Evolutionary conservation across 2,888 invertebrate genomes (phyloP).

Genomic region (Caenorhabditis angaria): DNA sequence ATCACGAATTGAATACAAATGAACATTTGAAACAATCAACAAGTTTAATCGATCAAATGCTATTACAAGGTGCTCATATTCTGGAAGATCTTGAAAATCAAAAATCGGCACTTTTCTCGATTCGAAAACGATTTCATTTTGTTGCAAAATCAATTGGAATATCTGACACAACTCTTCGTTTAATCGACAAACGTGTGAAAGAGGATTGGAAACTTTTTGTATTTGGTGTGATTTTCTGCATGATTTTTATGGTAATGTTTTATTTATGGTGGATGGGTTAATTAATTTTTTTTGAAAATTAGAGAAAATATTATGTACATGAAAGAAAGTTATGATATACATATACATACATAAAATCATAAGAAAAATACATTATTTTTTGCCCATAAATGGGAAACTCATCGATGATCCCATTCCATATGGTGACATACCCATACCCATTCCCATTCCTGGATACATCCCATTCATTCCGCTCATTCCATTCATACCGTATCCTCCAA

Average conservation of each 20-base stretch:
- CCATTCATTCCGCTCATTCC: conserved; percentile 28
- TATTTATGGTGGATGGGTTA: conserved; percentile 30
- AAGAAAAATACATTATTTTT: conserved; percentile 7
- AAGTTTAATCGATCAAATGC: conserved; percentile 29
- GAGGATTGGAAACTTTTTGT: conserved; percentile 26
- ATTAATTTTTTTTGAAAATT: neutral
- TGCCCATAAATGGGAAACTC: conserved; percentile 38
- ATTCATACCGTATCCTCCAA: conserved; percentile 22
- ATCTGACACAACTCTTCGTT: conserved; percentile 28
- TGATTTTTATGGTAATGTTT: conserved; percentile 29
- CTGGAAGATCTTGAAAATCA: conserved; percentile 25
- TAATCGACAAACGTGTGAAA: conserved; percentile 31
- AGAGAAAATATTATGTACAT: neutral
- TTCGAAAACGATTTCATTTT: conserved; percentile 22
- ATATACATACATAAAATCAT: neutral
- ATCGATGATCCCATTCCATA: conserved; percentile 37
- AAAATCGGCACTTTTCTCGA: conserved; percentile 12
- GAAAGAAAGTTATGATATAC: neutral
- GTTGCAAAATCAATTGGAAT: conserved; percentile 33
- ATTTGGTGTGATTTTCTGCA: conserved; percentile 16
- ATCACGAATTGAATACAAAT: conserved; percentile 25
- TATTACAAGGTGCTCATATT: conserved; percentile 20
- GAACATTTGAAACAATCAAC: conserved; percentile 18
- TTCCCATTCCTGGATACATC: conserved; percentile 32
- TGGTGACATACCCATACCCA: conserved; percentile 30